Base-by-base conservation (phyloP, 2,113 vertebrate genomes). In the Pholis gunnellus region DNA sequence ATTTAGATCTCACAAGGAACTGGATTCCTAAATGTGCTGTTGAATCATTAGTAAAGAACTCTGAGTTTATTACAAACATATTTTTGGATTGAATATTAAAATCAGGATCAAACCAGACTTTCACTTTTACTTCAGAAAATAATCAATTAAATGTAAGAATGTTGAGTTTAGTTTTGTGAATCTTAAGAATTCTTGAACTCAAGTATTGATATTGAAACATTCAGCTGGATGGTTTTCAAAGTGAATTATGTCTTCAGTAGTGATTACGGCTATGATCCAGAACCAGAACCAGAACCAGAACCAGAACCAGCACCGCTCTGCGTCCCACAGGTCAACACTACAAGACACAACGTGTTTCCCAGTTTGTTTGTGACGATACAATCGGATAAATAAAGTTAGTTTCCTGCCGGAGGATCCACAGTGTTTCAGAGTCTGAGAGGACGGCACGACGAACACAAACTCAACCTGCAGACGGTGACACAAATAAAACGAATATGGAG, bases 401-500 rank as follows among this genome's bases (percentile, higher is more conserved):
- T 36, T 80, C 67, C 69, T 63, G 75, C 66, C 38, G 2, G 72
- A 74, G 77, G 61, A 67, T 89, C 88, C 92, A 81, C 83, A 87
- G 89, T n/a, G 85, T 52, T 52, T 77, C 82, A 70, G 52, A 83
- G 73, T 86, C 64, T 42, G 80, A 87, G 77, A 74, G 66, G 77
- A 78, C 44, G 31, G 4, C 31, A 78, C 44, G 31, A 31, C 31
- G 31, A 5, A 14, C 0, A 22, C 42, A 60, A 60, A 63, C 56
- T 48, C 38, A 25, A 42, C 17, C 36, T 65, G 63, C 38, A 74
- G 31, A 59, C 60, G 11, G 67, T 0, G 94, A 95, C 94, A 93
- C n/a, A 71, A 25, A 20, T 0, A 6, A 17, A 31, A 10, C 29
- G 29, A 73, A 96, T 90, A 93, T 91, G 92, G 94, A 95, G 95